Base-by-base conservation (phyloP, 2,888 invertebrate genomes). In the Cybosia mesomella region DNA sequence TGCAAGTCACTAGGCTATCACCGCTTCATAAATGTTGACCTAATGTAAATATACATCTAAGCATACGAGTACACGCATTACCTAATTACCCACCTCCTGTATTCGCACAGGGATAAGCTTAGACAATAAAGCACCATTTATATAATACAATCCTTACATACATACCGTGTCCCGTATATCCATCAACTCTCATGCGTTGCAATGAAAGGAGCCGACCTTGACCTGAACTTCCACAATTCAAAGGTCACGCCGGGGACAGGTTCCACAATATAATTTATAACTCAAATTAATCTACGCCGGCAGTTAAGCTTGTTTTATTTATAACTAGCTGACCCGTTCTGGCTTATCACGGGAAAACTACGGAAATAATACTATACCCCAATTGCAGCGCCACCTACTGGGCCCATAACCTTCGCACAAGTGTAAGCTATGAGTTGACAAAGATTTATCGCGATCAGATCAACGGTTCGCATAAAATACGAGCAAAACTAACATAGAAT, bases 161-260 rank as follows among this genome's bases (percentile, higher is more conserved):
- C 24, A 22, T 18, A 18, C 24, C n/a, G 11, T n/a, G 24, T 15
- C 58, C 32, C 58, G 15, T 24, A n/a, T 28, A 15, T 61, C 24
- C n/a, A 32, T 34, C 32, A 58, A 58, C 58, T 58, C n/a, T 32
- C 32, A 34, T 32, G 4, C 28, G n/a, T 34, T 28, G 58, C 32
- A 58, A 58, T 58, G 32, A 58, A 58, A 58, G 58, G 58, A 55
- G 55, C 13, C 55, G 28, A 24, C 24, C 55, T 55, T 55, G 55
- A 58, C 58, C 5, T 58, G 58, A 32, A 32, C 58, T 58, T 58
- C 58, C 32, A 32, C 58, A 58, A 34, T 10, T 18, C 32, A 32
- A 28, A 58, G 58, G 58, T 58, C 32, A 18, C 24, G 32, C 58
- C 28, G 58, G 28, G 32, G 32, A 34, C 28, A 32, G 18, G 36